Conservation (phyloP, 2,113 vertebrate species). For the Mohoua ochrocephala region DNA sequence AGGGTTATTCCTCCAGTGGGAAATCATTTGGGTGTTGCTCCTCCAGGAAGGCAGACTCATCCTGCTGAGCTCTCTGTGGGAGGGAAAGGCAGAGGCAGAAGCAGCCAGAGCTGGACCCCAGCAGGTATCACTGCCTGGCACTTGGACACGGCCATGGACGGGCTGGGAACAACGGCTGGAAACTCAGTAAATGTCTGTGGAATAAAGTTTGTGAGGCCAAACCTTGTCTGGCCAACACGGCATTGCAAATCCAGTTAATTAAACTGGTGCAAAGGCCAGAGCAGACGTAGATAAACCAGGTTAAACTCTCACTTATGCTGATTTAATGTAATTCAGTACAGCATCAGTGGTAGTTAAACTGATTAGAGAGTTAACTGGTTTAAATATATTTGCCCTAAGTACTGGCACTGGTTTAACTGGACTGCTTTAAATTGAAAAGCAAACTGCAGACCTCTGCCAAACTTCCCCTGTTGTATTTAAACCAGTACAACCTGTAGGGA, state of each 20-base stretch:
- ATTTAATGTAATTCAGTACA: neutral
- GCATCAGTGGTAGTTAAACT: constrained; percentile 5
- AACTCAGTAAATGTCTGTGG: neutral
- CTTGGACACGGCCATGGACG: accelerated
- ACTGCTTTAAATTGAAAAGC: neutral
- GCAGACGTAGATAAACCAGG: neutral
- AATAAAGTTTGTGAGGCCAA: neutral
- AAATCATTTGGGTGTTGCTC: neutral
- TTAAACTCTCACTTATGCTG: constrained; percentile 46
- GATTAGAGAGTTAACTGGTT: constrained; percentile 19
- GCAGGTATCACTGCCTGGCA: neutral
- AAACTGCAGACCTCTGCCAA: neutral
- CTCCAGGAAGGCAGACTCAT: neutral
- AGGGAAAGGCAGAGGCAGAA: neutral
- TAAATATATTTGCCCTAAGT: neutral
- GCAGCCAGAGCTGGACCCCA: neutral
- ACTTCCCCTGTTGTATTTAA: neutral
- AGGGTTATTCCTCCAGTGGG: neutral
- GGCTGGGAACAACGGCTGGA: neutral
- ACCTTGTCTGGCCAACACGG: neutral
- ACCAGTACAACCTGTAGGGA: neutral
- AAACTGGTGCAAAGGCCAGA: constrained; percentile 26
- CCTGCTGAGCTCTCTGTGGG: neutral
- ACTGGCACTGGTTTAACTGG: neutral
- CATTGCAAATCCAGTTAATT: neutral